Percentiles rank a stretch among this genome's conserved stretches.
Conservation (phyloP, 2,888 invertebrate genomes). For the Agapostemon virescens region DNA sequence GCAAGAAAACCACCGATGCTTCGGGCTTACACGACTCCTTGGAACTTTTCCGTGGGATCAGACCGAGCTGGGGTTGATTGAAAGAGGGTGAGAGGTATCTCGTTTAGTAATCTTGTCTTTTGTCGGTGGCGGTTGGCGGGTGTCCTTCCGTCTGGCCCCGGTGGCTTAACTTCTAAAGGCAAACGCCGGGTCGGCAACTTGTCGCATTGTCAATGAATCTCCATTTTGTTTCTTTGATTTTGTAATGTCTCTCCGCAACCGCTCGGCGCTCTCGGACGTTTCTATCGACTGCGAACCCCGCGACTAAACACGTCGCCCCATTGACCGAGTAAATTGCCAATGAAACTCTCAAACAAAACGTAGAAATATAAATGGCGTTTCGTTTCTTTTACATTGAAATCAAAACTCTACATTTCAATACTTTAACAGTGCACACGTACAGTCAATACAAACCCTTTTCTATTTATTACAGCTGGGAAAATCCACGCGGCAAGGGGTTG, state of each 20-base stretch:
- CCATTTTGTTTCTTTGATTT: conserved; percentile 38
- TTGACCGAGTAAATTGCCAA: neutral
- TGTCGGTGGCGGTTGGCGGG: conserved; percentile 51
- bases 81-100: conserved; percentile 68
- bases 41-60: conserved; percentile 54
- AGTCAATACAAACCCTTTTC: neutral
- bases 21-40: conserved; percentile 32
- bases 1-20: conserved; percentile 16
- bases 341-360: neutral
- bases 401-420: neutral
- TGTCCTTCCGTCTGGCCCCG: conserved; percentile 22
- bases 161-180: conserved; percentile 52
- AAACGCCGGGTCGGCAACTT: conserved; percentile 34
- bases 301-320: neutral
- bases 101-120: conserved; percentile 66
- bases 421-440: neutral
- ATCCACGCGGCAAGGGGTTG: neutral
- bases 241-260: neutral
- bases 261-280: neutral
- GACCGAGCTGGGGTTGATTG: conserved; percentile 60
- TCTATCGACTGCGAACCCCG: neutral
- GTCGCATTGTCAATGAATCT: conserved; percentile 51
- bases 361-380: neutral
- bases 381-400: neutral
- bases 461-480: neutral